Percentiles rank a stretch among this genome's conserved stretches.
These are phyloP conservation scores for Tapirus terrestris DNA, from an alignment of 2,113 vertebrate species.

Conservation along the genomic window DNA sequence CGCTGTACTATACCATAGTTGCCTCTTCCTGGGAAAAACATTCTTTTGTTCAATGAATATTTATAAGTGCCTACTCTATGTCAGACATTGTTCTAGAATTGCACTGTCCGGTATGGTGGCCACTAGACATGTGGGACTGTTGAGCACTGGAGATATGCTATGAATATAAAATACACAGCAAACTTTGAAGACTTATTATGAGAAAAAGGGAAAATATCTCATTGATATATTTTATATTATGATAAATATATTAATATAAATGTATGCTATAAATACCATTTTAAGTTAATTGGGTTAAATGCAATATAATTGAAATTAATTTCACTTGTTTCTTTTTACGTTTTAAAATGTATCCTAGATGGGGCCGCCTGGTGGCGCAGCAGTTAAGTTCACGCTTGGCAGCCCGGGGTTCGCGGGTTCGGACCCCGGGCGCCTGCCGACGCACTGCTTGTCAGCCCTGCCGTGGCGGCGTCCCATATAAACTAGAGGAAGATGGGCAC, in stretches of 20 bases:
- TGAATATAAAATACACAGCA: not conserved
- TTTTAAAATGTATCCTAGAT: too few species aligned
- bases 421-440: too few species aligned
- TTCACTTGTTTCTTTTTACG: not conserved
- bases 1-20: not conserved
- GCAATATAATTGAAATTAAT: constrained; percentile 41
- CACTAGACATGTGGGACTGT: not conserved
- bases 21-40: not conserved
- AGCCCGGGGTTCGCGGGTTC: too few species aligned
- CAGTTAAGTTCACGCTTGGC: too few species aligned
- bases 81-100: not conserved
- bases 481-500: too few species aligned
- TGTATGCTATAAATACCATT: not conserved
- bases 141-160: not conserved
- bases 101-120: not conserved
- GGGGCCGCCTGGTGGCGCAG: too few species aligned
- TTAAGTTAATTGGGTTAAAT: constrained; percentile 21
- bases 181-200: not conserved
- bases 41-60: not conserved
- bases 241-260: not conserved
- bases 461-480: too few species aligned
- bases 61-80: not conserved
- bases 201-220: not conserved
- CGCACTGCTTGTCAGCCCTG: too few species aligned
- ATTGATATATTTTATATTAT: not conserved